Conservation (phyloP, 2,113 vertebrate genomes). For the Salvator merianae region DNA sequence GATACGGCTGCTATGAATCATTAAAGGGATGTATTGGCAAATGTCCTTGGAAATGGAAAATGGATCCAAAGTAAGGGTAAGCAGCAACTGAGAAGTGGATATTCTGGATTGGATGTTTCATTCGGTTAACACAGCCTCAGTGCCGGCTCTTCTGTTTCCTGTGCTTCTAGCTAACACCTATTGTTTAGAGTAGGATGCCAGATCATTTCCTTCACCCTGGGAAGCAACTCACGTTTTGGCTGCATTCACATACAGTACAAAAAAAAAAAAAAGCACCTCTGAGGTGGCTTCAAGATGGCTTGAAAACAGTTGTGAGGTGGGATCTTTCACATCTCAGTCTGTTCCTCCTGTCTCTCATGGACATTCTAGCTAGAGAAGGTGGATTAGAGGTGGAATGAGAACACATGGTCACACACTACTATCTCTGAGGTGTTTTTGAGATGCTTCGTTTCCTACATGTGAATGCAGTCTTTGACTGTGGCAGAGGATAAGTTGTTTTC, state of each 20-base stretch:
- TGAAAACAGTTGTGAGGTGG: no score
- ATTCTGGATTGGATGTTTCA: background rate
- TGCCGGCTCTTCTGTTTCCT: background rate
- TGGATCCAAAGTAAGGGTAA: background rate
- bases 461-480: no score
- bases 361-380: no score
- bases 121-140: background rate
- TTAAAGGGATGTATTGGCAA: background rate
- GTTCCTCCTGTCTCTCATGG: no score
- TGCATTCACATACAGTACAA: no score
- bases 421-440: no score
- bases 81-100: background rate
- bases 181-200: background rate
- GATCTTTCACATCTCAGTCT: no score
- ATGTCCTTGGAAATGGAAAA: background rate
- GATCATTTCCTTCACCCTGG: background rate
- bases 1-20: background rate
- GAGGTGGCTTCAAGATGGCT: no score
- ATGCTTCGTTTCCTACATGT: no score
- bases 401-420: no score
- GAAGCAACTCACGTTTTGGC: background rate
- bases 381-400: no score
- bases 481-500: background rate
- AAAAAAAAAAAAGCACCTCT: no score
- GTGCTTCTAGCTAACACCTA: background rate